Evolutionary conservation across 2,797 vertebrate genomes (phyloP).

Genomic region (Heterohyrax brucei): DNA sequence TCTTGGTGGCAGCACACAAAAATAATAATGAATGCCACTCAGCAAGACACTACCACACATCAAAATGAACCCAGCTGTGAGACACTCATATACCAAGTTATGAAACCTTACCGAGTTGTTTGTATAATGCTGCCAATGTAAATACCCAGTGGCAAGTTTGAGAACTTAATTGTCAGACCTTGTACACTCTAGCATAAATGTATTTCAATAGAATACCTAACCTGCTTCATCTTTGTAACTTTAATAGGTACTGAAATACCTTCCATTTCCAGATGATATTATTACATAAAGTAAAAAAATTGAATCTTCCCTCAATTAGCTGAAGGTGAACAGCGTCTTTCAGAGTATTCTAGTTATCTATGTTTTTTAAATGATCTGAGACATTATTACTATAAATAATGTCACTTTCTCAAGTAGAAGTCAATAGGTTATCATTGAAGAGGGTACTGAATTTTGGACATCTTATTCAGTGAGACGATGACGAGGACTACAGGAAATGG

Average conservation of each 20-base stretch:
- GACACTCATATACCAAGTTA: too few relatives aligned
- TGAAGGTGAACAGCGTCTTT: conserved; percentile 43
- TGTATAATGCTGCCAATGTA: too few relatives aligned
- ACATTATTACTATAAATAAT: neutral
- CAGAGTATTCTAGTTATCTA: neutral
- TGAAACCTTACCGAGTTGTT: too few relatives aligned
- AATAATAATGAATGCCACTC: too few relatives aligned
- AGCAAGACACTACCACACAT: too few relatives aligned
- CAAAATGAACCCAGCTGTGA: too few relatives aligned
- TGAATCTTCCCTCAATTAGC: conserved; percentile 56
- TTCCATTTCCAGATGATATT: conserved; percentile 50
- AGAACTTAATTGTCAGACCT: too few relatives aligned
- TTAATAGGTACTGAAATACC: conserved; percentile 51
- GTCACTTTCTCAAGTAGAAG: conserved; percentile 56
- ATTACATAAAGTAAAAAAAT: conserved; percentile 39
- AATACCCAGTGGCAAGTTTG: too few relatives aligned
- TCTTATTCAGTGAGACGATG: conserved; percentile 50
- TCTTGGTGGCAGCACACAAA: too few relatives aligned
- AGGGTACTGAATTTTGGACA: neutral
- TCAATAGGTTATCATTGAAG: conserved; percentile 56
- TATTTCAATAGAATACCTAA: neutral
- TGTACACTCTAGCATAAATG: neutral
- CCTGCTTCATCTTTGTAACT: conserved; percentile 18
- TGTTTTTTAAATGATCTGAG: conserved; percentile 52
- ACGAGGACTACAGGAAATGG: neutral